Conservation (phyloP, 2,888 invertebrate genomes). For the Cerceris ruficornis region DNA sequence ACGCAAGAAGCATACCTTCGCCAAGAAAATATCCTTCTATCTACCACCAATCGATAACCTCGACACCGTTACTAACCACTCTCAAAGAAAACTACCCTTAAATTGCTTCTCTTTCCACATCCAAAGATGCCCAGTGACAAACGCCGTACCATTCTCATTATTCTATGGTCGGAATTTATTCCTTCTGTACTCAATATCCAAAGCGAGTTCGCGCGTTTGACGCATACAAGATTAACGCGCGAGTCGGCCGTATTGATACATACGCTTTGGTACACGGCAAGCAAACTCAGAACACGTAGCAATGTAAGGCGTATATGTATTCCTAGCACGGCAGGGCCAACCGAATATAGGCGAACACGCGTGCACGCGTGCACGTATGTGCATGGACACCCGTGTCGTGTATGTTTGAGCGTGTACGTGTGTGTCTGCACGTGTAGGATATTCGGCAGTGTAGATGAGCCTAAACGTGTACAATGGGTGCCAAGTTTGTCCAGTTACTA, state of each 20-base stretch:
- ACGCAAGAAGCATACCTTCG: no score
- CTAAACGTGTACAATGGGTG: constrained; percentile 40
- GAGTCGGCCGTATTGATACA: constrained; percentile 27
- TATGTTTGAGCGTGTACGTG: constrained; percentile 11
- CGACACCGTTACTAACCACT: no score
- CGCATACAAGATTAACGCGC: constrained; percentile 26
- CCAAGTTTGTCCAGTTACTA: constrained; percentile 53
- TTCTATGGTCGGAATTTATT: no score
- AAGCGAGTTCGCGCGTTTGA: neutral
- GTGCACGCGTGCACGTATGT: no score
- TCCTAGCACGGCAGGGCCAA: neutral
- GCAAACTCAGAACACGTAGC: constrained; percentile 43
- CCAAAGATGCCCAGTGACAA: no score
- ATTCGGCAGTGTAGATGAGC: constrained; percentile 18
- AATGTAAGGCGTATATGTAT: constrained; percentile 25
- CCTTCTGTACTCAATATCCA: neutral
- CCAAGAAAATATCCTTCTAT: no score
- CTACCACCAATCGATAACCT: no score
- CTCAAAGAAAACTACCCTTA: no score
- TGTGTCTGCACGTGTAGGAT: constrained; percentile 15
- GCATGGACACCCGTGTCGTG: no score
- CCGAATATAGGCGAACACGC: neutral
- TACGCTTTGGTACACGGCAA: constrained; percentile 21
- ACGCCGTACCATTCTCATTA: no score
- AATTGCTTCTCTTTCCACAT: no score